A percentile compares a stretch with the other conserved stretches of the same genome.
Conservation (phyloP, 1,140 invertebrate genomes). For the Ceratosolen solmsi region DNA sequence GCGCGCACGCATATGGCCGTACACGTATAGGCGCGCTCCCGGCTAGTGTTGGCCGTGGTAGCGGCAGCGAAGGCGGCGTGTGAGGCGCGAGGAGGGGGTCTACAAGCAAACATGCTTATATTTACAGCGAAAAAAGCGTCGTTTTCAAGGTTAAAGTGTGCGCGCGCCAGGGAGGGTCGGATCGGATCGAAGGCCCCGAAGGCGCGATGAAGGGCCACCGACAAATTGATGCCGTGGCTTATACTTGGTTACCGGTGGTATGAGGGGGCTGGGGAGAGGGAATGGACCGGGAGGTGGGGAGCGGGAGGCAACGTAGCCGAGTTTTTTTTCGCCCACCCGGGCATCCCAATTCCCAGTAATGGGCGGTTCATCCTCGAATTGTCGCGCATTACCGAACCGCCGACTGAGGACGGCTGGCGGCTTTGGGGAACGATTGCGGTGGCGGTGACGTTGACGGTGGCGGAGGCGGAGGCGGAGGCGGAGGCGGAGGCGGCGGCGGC, state of each 20-base stretch:
- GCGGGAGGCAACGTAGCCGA: too few species aligned
- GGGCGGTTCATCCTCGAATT: too few species aligned
- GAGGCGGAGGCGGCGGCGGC: background rate
- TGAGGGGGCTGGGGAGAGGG: too few species aligned
- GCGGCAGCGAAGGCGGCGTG: too few species aligned
- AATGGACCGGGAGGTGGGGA: too few species aligned
- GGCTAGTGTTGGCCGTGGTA: too few species aligned
- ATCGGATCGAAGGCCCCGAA: background rate
- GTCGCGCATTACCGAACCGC: too few species aligned
- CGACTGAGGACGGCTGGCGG: too few species aligned
- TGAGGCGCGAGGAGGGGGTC: too few species aligned
- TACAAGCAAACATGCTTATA: background rate
- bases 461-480: background rate
- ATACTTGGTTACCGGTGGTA: too few species aligned
- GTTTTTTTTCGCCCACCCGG: too few species aligned
- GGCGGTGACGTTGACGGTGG: background rate
- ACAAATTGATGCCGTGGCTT: background rate
- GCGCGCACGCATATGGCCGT: background rate
- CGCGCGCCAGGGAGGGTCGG: background rate
- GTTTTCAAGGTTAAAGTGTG: constrained; percentile 20
- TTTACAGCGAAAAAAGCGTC: constrained; percentile 23
- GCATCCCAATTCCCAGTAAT: too few species aligned
- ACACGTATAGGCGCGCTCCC: background rate
- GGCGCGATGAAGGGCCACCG: background rate
- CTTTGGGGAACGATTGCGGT: background rate